A percentile compares a stretch with the other conserved stretches of the same genome.
Evolutionary conservation across 2,113 vertebrate genomes (phyloP).

Genomic region (Tamias sibiricus): DNA sequence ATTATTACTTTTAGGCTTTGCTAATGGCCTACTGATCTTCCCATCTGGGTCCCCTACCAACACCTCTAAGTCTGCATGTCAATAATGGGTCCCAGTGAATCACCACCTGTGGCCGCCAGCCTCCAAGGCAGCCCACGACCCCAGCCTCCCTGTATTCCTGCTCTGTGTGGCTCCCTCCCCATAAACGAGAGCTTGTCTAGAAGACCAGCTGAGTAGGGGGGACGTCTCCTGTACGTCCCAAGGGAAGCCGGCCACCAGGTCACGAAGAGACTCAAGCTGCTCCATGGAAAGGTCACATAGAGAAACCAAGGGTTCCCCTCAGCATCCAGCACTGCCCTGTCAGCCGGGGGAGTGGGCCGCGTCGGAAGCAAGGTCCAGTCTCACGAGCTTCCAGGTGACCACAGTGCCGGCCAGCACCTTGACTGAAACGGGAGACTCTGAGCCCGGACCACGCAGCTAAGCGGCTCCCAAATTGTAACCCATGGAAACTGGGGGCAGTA

Average conservation of each 20-base stretch:
- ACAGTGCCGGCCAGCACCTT: neutral
- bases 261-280: neutral
- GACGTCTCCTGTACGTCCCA: neutral
- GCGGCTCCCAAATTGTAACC: neutral
- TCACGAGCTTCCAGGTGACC: neutral
- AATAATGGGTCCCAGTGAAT: neutral
- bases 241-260: neutral
- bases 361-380: neutral
- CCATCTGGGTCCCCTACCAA: neutral
- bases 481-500: neutral
- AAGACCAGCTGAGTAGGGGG: neutral
- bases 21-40: neutral
- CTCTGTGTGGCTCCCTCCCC: neutral
- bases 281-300: too few relatives aligned
- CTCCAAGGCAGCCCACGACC: neutral
- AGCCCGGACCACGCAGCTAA: neutral
- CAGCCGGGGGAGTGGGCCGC: neutral
- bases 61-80: neutral
- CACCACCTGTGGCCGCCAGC: neutral
- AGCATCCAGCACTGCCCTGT: neutral
- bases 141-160: neutral
- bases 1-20: neutral
- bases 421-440: neutral
- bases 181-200: neutral
- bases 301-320: neutral